phyloP scores from a whole-genome alignment of 2,113 vertebrate genomes.

The Melanostigma gelatinosum region DNA sequence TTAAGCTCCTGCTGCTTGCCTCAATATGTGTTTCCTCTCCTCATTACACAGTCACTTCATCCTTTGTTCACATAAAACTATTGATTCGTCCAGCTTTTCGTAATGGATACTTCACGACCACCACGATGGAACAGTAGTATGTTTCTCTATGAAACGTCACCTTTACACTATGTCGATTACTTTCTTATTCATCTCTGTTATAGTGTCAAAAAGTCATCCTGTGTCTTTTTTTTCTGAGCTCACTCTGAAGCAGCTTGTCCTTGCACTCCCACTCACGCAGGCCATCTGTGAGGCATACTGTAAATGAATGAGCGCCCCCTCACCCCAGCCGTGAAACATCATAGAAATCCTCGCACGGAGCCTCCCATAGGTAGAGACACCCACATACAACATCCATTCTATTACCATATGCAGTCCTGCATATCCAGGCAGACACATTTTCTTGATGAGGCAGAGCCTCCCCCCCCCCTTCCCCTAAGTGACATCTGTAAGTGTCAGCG shows the following conservation, averaged over 20 bases:
- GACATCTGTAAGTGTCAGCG: slow-evolving; percentile 38
- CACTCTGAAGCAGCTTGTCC: slow-evolving; percentile 28
- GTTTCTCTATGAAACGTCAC: not conserved
- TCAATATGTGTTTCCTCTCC: not conserved
- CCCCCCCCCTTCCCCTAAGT: not conserved
- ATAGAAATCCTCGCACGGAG: slow-evolving; percentile 58
- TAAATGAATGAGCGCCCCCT: slow-evolving; percentile 59
- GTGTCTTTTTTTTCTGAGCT: slow-evolving; percentile 17
- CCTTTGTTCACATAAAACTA: not conserved
- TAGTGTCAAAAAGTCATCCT: slow-evolving; percentile 4
- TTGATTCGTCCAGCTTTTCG: not conserved
- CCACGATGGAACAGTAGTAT: not conserved
- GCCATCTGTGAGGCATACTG: slow-evolving; percentile 48
- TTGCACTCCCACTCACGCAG: slow-evolving; percentile 47
- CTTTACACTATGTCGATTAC: not conserved
- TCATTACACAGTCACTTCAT: not conserved
- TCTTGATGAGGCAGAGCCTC: slow-evolving; percentile 16
- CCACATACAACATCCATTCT: slow-evolving; percentile 32
- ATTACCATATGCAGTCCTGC: slow-evolving; percentile 9
- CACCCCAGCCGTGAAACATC: slow-evolving; percentile 41
- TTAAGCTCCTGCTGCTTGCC: not conserved
- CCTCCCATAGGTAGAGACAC: slow-evolving; percentile 44
- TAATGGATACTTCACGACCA: not conserved
- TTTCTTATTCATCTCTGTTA: not conserved
- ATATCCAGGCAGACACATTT: slow-evolving; percentile 14